phyloP scores from a whole-genome alignment of 2,113 vertebrate species.

The Naja naja region DNA sequence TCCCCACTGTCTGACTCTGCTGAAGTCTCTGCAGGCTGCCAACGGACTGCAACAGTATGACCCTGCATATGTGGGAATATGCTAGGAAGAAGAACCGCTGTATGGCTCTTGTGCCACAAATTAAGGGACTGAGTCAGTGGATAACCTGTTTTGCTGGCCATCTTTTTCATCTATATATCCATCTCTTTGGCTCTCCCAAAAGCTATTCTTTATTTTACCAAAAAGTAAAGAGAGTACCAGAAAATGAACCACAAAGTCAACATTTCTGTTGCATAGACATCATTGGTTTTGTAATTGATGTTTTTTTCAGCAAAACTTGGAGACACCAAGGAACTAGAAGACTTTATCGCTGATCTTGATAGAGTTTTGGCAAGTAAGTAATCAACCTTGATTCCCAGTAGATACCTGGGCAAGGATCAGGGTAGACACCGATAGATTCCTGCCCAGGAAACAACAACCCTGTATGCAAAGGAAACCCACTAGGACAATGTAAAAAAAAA shows the following conservation, averaged over 20 bases:
- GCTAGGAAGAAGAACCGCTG: too few relatives aligned
- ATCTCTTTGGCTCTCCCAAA: not conserved
- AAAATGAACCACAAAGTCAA: not conserved
- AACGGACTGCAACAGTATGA: too few relatives aligned
- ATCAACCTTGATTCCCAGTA: not conserved
- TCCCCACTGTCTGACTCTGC: too few relatives aligned
- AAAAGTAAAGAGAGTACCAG: not conserved
- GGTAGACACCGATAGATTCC: not conserved
- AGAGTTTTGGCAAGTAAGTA: conserved; percentile 92
- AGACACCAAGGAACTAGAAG: conserved; percentile 96
- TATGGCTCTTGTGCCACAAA: not conserved
- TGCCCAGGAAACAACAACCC: not conserved
- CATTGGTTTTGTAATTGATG: not conserved
- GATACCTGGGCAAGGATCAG: not conserved
- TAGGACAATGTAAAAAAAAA: not conserved
- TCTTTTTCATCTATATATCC: not conserved
- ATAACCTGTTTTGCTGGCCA: not conserved
- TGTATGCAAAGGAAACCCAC: not conserved
- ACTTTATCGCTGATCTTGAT: conserved; percentile 96
- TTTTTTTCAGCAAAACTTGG: conserved; percentile 89
- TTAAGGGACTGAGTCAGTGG: not conserved
- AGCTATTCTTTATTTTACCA: not conserved
- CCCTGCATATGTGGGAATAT: too few relatives aligned
- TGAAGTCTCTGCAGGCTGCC: too few relatives aligned
- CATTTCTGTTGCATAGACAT: not conserved